Evolutionary conservation across 2,797 vertebrate species (phyloP).

Genomic region (Dicrostonyx torquatus): DNA sequence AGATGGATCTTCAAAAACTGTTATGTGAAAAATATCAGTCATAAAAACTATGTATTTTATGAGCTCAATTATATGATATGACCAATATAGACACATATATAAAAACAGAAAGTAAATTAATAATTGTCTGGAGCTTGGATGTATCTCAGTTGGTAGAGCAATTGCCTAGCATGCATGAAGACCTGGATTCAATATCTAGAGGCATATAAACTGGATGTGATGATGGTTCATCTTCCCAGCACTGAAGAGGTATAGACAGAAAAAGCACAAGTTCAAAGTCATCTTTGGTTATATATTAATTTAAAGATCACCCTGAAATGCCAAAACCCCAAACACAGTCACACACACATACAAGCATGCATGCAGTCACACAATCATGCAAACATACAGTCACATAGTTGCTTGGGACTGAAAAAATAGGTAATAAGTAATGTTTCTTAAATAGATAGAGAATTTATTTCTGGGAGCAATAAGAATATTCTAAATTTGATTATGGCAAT

Average conservation of each 20-base stretch:
- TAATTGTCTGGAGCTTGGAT: background rate
- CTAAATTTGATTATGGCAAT: slow-evolving; percentile 31
- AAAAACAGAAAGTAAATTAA: slow-evolving; percentile 20
- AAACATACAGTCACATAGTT: background rate
- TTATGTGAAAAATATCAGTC: slow-evolving; percentile 14
- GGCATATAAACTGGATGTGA: background rate
- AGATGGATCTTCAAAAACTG: slow-evolving; percentile 29
- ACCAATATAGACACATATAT: background rate
- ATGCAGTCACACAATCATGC: background rate
- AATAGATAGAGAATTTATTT: slow-evolving; percentile 7
- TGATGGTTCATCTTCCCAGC: background rate
- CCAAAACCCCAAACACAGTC: too few species aligned
- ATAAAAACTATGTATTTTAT: background rate
- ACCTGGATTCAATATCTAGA: background rate
- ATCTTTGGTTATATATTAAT: background rate
- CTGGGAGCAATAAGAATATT: slow-evolving; percentile 14
- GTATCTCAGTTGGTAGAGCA: background rate
- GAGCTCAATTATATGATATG: slow-evolving; percentile 8
- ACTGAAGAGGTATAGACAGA: background rate
- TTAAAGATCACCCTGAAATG: background rate
- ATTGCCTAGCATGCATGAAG: background rate
- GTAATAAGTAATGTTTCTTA: slow-evolving; percentile 15
- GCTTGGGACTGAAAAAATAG: background rate
- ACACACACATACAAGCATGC: background rate
- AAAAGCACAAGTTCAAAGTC: background rate